Percentiles rank a stretch among this genome's conserved stretches.
phyloP scores from a whole-genome alignment of 2,888 invertebrate species.

The Trimorus sp. region DNA sequence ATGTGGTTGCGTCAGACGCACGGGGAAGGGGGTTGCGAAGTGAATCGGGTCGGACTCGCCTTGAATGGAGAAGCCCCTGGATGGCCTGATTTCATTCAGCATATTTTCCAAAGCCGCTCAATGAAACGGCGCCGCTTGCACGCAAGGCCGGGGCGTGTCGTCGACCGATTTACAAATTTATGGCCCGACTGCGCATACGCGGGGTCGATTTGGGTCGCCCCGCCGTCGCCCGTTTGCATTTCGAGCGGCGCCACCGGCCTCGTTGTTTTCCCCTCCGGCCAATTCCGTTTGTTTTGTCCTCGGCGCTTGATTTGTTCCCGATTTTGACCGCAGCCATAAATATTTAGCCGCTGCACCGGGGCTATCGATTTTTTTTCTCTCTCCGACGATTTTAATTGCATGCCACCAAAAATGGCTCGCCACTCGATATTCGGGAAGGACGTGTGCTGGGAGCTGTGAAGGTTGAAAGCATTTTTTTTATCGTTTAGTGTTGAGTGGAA shows the following conservation, averaged over 20 bases:
- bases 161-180: slow-evolving; percentile 66
- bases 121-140: slow-evolving; percentile 64
- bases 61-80: slow-evolving; percentile 69
- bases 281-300: slow-evolving; percentile 36
- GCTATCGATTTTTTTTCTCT: no score
- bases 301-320: slow-evolving; percentile 35
- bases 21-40: no score
- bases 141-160: slow-evolving; percentile 65
- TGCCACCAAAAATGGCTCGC: no score
- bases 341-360: slow-evolving; percentile 11
- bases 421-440: no score
- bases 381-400: no score
- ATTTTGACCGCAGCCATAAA: slow-evolving; percentile 21
- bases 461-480: no score
- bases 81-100: slow-evolving; percentile 73
- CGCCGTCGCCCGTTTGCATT: slow-evolving; percentile 38
- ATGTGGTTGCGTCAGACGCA: no score
- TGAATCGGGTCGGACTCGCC: slow-evolving; percentile 49
- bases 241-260: slow-evolving; percentile 15
- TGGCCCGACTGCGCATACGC: slow-evolving; percentile 62
- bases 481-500: no score
- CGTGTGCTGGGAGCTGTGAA: no score
- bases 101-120: slow-evolving; percentile 68
- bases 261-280: slow-evolving; percentile 19
- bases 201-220: slow-evolving; percentile 55